Conservation (phyloP, 2,113 vertebrate species). For the Leptodactylus fuscus region DNA sequence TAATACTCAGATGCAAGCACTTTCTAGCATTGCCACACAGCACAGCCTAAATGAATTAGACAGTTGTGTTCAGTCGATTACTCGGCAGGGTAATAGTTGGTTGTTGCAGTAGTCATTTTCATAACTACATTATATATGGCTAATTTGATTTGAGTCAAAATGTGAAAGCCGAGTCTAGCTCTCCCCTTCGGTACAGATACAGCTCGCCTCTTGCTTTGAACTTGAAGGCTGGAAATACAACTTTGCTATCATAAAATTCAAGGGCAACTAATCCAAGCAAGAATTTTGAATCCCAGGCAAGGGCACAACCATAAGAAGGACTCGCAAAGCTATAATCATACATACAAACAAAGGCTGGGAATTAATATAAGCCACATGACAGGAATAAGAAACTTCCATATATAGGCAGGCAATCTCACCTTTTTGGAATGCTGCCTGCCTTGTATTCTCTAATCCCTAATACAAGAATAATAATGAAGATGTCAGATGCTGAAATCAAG, state of each 20-base stretch:
- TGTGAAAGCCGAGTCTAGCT: slow-evolving; percentile 44
- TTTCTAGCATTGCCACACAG: slow-evolving; percentile 33
- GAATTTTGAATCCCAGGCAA: slow-evolving; percentile 13
- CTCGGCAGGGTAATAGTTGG: slow-evolving; percentile 57
- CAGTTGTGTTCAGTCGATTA: slow-evolving; percentile 57
- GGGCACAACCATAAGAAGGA: slow-evolving; percentile 20
- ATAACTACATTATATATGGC: slow-evolving; percentile 60
- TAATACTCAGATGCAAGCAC: slow-evolving; percentile 4
- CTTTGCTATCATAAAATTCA: neutral
- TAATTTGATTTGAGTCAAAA: slow-evolving; percentile 60
- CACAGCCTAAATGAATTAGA: slow-evolving; percentile 57
- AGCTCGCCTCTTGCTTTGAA: slow-evolving; percentile 26
- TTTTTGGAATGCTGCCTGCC: slow-evolving; percentile 25
- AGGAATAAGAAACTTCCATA: slow-evolving; percentile 15
- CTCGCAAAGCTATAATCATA: neutral
- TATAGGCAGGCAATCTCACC: slow-evolving; percentile 6
- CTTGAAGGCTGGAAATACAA: slow-evolving; percentile 6
- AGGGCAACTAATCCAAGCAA: slow-evolving; percentile 23
- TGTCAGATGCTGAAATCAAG: slow-evolving; percentile 2
- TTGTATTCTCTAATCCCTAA: slow-evolving; percentile 8
- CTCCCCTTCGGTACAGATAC: slow-evolving; percentile 2
- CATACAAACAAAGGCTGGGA: slow-evolving; percentile 33
- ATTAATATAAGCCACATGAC: slow-evolving; percentile 32
- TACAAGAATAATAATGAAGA: slow-evolving; percentile 40
- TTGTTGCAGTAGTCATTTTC: slow-evolving; percentile 59